These are phyloP conservation scores for Acanthococcus lagerstroemiae DNA, from an alignment of 2,888 invertebrate genomes.

Conservation along the genomic window DNA sequence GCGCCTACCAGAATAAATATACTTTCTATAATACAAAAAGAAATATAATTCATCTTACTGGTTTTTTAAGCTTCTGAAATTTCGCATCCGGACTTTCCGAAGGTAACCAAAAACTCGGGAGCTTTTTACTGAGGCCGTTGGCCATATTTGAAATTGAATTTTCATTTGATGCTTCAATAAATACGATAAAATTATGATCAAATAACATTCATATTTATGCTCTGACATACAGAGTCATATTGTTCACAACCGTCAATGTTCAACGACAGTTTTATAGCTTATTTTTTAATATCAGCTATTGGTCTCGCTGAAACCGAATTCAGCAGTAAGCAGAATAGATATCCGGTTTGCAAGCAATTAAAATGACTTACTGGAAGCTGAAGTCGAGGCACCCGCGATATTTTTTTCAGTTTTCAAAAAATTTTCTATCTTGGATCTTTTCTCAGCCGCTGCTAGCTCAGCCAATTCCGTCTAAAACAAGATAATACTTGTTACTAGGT, in stretches of 20 bases:
- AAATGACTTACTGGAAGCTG: conserved; percentile 39
- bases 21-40: background rate
- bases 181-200: too few species aligned
- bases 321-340: too few species aligned
- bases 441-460: conserved; percentile 61
- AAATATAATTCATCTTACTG: conserved; percentile 46
- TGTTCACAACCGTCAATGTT: too few species aligned
- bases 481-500: too few species aligned
- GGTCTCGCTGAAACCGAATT: too few species aligned
- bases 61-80: conserved; percentile 59
- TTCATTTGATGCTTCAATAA: background rate
- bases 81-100: conserved; percentile 82
- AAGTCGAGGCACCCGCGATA: conserved; percentile 50
- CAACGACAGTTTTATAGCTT: too few species aligned
- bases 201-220: too few species aligned
- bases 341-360: too few species aligned
- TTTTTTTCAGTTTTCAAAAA: conserved; percentile 76
- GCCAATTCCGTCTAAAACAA: conserved; percentile 48
- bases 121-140: conserved; percentile 62
- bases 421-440: conserved; percentile 60
- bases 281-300: too few species aligned
- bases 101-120: conserved; percentile 96
- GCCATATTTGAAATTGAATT: conserved; percentile 62
- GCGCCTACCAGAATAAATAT: too few species aligned
- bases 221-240: too few species aligned